Percentiles rank a stretch among this genome's conserved stretches.
Conservation (phyloP, 35 echinoderm and acorn worm genomes). For the Acanthaster planci region DNA sequence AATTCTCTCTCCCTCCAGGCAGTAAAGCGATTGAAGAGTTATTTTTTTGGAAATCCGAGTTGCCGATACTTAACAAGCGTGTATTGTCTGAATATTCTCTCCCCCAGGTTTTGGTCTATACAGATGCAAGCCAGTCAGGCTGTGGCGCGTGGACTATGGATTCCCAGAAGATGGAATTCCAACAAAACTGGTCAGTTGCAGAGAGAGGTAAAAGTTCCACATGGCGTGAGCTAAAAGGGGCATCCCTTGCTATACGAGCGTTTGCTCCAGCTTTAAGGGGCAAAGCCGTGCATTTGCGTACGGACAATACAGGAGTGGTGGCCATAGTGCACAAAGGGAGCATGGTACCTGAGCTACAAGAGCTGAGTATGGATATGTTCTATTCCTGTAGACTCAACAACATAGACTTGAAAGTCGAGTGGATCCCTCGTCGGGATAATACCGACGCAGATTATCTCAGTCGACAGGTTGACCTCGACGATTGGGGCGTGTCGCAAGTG, state of each 20-base stretch:
- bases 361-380: slow-evolving; percentile 13
- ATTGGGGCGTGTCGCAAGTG: slow-evolving; percentile 38
- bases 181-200: slow-evolving; percentile 16
- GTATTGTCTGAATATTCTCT: slow-evolving; percentile 21
- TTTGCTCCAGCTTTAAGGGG: slow-evolving; percentile 5
- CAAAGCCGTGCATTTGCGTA: slow-evolving; percentile 12
- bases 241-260: slow-evolving; percentile 5
- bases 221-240: slow-evolving; percentile 48
- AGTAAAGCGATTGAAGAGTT: slow-evolving; percentile 19
- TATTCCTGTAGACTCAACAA: neutral
- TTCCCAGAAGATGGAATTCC: neutral
- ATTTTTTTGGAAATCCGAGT: slow-evolving; percentile 8
- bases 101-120: neutral
- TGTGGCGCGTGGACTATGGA: slow-evolving; percentile 1
- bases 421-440: slow-evolving; percentile 23
- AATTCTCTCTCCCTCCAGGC: neutral
- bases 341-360: slow-evolving; percentile 18
- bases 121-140: slow-evolving; percentile 17
- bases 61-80: neutral
- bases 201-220: slow-evolving; percentile 52
- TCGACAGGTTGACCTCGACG: slow-evolving; percentile 32
- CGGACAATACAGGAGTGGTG: slow-evolving; percentile 47
- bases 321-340: slow-evolving; percentile 22
- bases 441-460: slow-evolving; percentile 10
- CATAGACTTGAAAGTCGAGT: slow-evolving; percentile 14